A percentile compares a stretch with the other conserved stretches of the same genome.
Conservation (phyloP, 2,888 invertebrate species). For the Strigamia crassipes region DNA sequence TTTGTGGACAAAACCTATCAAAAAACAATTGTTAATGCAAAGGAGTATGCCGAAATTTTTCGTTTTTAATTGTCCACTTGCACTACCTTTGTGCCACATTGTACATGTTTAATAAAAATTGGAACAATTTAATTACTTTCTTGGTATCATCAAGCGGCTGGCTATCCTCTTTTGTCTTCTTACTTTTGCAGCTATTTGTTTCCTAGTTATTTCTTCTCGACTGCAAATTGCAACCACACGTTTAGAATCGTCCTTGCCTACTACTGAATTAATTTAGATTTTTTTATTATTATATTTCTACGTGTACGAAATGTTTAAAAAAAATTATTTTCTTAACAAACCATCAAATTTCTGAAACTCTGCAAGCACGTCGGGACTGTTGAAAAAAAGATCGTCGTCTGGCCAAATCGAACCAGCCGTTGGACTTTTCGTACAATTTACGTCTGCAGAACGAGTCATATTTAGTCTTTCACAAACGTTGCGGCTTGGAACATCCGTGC, state of each 20-base stretch:
- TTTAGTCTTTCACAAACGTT: no score
- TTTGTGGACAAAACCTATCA: slow-evolving; percentile 7
- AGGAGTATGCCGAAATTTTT: neutral
- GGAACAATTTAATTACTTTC: neutral
- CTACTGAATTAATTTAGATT: no score
- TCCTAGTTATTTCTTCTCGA: neutral
- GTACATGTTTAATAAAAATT: slow-evolving; percentile 11
- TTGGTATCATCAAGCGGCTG: neutral
- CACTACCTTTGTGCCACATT: neutral
- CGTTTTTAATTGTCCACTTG: slow-evolving; percentile 33
- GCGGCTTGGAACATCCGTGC: no score
- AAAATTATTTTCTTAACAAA: no score
- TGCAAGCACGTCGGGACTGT: neutral
- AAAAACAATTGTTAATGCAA: neutral
- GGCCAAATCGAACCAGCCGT: neutral
- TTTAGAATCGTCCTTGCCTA: no score
- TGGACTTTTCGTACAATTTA: no score
- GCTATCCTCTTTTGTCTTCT: neutral
- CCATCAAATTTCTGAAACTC: no score
- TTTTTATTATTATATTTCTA: no score
- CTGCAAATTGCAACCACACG: neutral
- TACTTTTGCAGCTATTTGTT: neutral
- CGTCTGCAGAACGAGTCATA: no score
- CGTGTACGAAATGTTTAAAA: no score
- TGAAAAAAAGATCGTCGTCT: neutral